A percentile compares a stretch with the other conserved stretches of the same genome.
These are phyloP conservation scores for Dinothrombium tinctorium DNA, from an alignment of 1,140 invertebrate genomes.

Conservation along the genomic window DNA sequence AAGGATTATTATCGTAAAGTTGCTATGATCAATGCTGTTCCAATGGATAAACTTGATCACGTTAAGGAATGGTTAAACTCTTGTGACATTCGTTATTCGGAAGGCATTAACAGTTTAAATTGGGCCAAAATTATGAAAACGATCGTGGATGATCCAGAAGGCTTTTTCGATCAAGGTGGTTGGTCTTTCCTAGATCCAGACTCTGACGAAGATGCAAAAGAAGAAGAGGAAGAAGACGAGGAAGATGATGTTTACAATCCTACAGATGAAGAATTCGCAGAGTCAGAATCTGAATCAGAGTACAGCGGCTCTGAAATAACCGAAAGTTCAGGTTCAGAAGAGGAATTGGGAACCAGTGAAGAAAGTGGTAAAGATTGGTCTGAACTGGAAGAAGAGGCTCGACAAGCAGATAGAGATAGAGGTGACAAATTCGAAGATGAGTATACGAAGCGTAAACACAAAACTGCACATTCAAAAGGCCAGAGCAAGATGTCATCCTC, in stretches of 20 bases:
- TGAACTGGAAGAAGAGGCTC: constrained; percentile 74
- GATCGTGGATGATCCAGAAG: constrained; percentile 91
- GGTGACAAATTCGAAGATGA: not conserved
- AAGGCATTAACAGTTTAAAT: constrained; percentile 93
- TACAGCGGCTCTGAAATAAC: not conserved
- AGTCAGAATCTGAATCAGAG: constrained; percentile 17
- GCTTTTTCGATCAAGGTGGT: constrained; percentile 92
- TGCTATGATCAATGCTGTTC: constrained; percentile 89
- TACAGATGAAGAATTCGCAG: constrained; percentile 19
- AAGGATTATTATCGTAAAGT: constrained; percentile 89
- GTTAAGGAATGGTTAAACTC: constrained; percentile 98
- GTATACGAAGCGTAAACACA: not conserved
- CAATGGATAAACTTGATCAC: constrained; percentile 94
- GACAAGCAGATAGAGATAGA: constrained; percentile 42
- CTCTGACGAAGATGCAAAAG: constrained; percentile 44
- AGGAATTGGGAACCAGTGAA: constrained; percentile 52
- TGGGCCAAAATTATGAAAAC: constrained; percentile 99
- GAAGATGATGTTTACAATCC: constrained; percentile 36
- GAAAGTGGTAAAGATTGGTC: constrained; percentile 98
- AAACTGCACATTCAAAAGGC: no score
- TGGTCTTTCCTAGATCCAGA: constrained; percentile 96
- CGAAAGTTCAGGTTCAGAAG: constrained; percentile 27
- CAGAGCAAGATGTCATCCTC: not conserved
- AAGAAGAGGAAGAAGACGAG: constrained; percentile 29
- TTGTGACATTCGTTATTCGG: constrained; percentile 88